Conservation (phyloP, 2,113 vertebrate species). For the Halcyon senegalensis region DNA sequence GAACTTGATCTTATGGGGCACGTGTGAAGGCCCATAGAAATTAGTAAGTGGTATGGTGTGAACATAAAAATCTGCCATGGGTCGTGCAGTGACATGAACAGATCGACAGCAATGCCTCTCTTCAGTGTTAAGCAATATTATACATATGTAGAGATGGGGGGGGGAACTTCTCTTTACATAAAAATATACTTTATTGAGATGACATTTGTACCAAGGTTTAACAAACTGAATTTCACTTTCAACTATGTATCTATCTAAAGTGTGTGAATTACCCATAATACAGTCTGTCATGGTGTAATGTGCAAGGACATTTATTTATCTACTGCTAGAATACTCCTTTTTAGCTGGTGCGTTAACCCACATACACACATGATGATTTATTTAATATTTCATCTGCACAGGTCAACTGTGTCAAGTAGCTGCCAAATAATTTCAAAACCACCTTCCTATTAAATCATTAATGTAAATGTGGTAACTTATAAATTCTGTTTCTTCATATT, state of each 20-base stretch:
- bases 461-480: neutral
- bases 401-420: neutral
- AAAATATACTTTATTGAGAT: neutral
- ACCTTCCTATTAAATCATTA: neutral
- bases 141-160: neutral
- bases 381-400: neutral
- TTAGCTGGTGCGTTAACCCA: neutral
- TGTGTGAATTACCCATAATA: neutral
- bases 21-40: neutral
- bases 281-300: neutral
- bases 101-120: neutral
- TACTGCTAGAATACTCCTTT: neutral
- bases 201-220: neutral
- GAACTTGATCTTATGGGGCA: neutral
- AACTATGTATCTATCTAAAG: neutral
- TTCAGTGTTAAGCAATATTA: neutral
- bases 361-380: neutral
- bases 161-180: neutral
- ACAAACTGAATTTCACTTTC: neutral
- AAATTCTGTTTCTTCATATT: neutral
- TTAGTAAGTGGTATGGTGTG: neutral
- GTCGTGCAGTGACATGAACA: neutral
- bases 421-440: neutral
- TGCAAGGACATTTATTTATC: slow-evolving; percentile 7
- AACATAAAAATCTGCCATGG: neutral